phyloP scores from a whole-genome alignment of 2,888 invertebrate genomes.

The Oeneis ivallda region DNA sequence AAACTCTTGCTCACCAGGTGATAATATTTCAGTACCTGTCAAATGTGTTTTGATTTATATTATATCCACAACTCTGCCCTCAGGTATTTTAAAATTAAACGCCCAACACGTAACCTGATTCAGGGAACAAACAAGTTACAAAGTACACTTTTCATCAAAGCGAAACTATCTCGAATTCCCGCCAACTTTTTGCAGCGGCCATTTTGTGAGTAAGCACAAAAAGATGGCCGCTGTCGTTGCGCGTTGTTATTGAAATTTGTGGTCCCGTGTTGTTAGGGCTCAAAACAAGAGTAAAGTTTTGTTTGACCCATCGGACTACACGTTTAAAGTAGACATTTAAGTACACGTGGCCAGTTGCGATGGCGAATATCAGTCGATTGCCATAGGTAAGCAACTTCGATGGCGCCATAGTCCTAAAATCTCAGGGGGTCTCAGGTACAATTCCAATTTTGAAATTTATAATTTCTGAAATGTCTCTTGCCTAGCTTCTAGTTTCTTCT shows the following conservation, averaged over 20 bases:
- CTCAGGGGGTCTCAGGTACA: no score
- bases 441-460: no score
- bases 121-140: slow-evolving; percentile 35
- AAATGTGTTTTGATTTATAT: no score
- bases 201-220: slow-evolving; percentile 50
- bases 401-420: no score
- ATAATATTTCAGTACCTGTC: no score
- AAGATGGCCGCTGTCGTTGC: slow-evolving; percentile 45
- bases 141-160: slow-evolving; percentile 46
- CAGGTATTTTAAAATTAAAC: slow-evolving; percentile 3
- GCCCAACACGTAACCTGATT: background rate
- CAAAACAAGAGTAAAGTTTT: slow-evolving; percentile 26
- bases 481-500: no score
- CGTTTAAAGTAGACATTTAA: background rate
- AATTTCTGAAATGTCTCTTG: no score
- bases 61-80: background rate
- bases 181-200: slow-evolving; percentile 48
- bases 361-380: no score
- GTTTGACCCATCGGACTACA: background rate
- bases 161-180: slow-evolving; percentile 43
- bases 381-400: no score
- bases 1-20: no score
- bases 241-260: slow-evolving; percentile 43
- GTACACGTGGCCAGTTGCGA: no score
- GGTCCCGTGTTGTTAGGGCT: slow-evolving; percentile 34